These are phyloP conservation scores for Hoplodrina ambigua DNA, from an alignment of 2,888 invertebrate genomes.

Conservation along the genomic window DNA sequence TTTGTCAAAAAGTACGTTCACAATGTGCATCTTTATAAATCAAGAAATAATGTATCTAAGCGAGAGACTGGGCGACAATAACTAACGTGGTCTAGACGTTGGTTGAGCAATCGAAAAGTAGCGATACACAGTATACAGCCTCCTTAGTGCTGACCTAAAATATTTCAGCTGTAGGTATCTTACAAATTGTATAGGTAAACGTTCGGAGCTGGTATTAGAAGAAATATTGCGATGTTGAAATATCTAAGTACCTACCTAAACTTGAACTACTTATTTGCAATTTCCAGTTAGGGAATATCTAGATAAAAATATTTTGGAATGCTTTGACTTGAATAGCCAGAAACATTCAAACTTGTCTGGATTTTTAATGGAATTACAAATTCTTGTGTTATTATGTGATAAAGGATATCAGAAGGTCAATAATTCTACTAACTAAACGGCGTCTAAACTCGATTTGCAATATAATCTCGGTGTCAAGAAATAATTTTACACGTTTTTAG, in stretches of 20 bases:
- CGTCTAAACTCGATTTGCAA: no score
- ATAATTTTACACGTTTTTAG: no score
- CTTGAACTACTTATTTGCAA: no score
- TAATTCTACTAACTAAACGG: no score
- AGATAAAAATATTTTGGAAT: background rate
- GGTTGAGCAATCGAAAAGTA: constrained; percentile 51
- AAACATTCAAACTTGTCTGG: background rate
- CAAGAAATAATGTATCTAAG: constrained; percentile 32
- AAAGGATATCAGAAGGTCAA: no score
- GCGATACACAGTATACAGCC: constrained; percentile 31
- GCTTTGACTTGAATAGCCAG: background rate
- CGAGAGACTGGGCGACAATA: constrained; percentile 47
- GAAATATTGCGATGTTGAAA: constrained; percentile 12
- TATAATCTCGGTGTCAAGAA: no score
- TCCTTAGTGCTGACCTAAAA: constrained; percentile 51
- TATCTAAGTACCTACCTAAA: background rate
- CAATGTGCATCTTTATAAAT: constrained; percentile 41
- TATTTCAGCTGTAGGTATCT: constrained; percentile 15
- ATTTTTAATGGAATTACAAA: background rate
- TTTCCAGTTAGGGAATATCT: background rate
- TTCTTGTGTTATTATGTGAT: background rate
- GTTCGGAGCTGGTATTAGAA: background rate
- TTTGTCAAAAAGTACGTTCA: constrained; percentile 11
- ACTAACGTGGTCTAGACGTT: constrained; percentile 54
- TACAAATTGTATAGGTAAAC: constrained; percentile 1